Evolutionary conservation across 2,113 vertebrate species (phyloP).

Genomic region (Scophthalmus maximus): DNA sequence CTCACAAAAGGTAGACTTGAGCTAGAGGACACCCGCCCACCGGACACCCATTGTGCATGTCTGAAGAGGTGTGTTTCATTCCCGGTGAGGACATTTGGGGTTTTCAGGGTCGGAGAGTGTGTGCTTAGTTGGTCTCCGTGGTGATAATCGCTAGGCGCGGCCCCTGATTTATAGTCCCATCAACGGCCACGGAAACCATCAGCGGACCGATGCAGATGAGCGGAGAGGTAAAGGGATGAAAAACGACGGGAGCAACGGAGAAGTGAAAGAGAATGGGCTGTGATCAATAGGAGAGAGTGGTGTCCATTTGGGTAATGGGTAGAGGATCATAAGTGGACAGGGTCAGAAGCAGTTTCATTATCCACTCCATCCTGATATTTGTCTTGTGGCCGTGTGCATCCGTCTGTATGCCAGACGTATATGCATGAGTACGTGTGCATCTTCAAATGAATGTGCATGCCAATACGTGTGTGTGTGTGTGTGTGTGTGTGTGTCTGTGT

Average conservation of each 20-base stretch:
- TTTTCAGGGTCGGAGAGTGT: constrained; percentile 67
- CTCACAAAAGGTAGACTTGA: constrained; percentile 46
- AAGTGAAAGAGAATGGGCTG: constrained; percentile 79
- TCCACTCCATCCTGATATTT: constrained; percentile 76
- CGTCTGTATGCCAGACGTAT: constrained; percentile 23
- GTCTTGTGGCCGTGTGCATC: constrained; percentile 45
- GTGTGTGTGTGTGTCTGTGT: constrained; percentile 10
- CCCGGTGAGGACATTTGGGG: constrained; percentile 65
- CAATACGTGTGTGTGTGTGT: constrained; percentile 17
- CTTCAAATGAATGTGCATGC: constrained; percentile 4
- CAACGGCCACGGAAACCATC: constrained; percentile 75
- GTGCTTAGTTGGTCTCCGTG: constrained; percentile 66
- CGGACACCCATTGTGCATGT: constrained; percentile 46
- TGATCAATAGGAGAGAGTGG: constrained; percentile 90
- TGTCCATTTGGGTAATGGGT: constrained; percentile 96
- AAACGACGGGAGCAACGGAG: constrained; percentile 81
- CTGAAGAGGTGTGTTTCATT: constrained; percentile 45
- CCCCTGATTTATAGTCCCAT: constrained; percentile 82
- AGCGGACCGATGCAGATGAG: constrained; percentile 77
- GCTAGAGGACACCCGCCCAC: constrained; percentile 26
- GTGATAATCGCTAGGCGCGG: constrained; percentile 80
- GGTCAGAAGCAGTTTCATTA: constrained; percentile 87
- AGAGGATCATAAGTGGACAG: constrained; percentile 86
- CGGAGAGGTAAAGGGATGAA: constrained; percentile 86
- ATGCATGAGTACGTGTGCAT: constrained; percentile 37